These are phyloP conservation scores for Argyrosomus japonicus DNA, from an alignment of 2,113 vertebrate species.

Conservation along the genomic window DNA sequence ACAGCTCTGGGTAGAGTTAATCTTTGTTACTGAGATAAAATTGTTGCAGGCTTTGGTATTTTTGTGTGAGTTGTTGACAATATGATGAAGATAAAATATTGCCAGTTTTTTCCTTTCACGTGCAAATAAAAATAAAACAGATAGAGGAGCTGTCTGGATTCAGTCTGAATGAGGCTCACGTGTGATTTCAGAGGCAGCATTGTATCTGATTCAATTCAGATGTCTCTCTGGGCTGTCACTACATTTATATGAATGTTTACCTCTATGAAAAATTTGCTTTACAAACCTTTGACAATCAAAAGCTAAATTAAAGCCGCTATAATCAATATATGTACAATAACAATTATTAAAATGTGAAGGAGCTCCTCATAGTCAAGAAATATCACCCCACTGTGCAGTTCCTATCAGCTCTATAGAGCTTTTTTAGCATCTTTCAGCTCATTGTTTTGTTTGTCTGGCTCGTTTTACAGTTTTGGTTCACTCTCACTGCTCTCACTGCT, in stretches of 20 bases:
- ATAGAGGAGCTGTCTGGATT: no score
- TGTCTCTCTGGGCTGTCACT: background rate
- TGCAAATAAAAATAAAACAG: background rate
- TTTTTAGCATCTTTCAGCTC: background rate
- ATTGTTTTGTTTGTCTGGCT: background rate
- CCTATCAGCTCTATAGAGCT: background rate
- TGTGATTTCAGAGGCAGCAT: background rate
- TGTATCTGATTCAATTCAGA: background rate
- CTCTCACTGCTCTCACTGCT: no score
- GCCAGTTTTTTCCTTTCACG: background rate
- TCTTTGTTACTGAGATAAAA: background rate
- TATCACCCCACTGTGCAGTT: background rate
- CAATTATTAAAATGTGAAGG: background rate
- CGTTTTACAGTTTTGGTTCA: background rate
- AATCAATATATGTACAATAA: background rate
- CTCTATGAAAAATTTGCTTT: background rate
- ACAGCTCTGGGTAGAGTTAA: background rate
- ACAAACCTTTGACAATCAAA: background rate
- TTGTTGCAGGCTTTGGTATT: background rate
- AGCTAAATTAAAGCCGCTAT: background rate
- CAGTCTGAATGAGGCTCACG: no score
- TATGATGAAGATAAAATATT: background rate
- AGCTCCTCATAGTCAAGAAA: background rate
- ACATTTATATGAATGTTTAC: background rate
- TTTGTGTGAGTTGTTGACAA: background rate